Evolutionary conservation across 2,113 vertebrate species (phyloP).

Genomic region (Otolemur garnettii): DNA sequence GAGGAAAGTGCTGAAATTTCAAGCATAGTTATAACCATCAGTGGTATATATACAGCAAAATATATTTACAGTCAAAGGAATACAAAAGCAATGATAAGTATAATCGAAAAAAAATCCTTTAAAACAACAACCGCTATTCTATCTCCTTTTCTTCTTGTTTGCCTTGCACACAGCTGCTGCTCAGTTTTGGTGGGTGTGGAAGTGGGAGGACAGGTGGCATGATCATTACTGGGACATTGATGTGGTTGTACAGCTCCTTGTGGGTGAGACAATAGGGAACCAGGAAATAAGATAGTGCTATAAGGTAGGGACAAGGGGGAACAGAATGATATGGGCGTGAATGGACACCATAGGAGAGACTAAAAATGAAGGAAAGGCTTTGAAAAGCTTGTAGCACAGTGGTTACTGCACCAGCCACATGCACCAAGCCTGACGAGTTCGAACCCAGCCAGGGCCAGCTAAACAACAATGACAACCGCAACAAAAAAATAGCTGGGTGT

Average conservation of each 20-base stretch:
- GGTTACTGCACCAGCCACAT: too few species aligned
- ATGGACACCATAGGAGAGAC: neutral
- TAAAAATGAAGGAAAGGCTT: neutral
- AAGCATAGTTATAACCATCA: slow-evolving; percentile 61
- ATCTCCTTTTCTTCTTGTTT: neutral
- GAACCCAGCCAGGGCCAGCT: too few species aligned
- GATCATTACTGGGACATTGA: neutral
- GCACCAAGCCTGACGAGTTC: too few species aligned
- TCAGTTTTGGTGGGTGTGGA: neutral
- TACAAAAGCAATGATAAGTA: slow-evolving; percentile 56
- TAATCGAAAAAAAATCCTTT: neutral
- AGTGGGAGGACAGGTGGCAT: neutral
- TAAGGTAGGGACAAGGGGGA: neutral
- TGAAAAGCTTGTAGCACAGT: too few species aligned
- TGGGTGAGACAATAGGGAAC: neutral
- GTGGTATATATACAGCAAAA: slow-evolving; percentile 55
- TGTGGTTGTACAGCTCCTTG: neutral
- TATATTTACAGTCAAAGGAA: slow-evolving; percentile 50
- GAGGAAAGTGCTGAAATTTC: slow-evolving; percentile 75
- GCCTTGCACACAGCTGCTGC: neutral
- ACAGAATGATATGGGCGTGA: neutral
- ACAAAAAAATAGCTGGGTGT: too few species aligned
- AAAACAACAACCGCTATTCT: slow-evolving; percentile 15
- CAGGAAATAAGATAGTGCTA: neutral
- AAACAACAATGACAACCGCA: too few species aligned